Evolutionary conservation across 2,888 invertebrate species (phyloP), one percentile per base, ranked within the genome.

Genomic region (Campopleginae sp.): DNA sequence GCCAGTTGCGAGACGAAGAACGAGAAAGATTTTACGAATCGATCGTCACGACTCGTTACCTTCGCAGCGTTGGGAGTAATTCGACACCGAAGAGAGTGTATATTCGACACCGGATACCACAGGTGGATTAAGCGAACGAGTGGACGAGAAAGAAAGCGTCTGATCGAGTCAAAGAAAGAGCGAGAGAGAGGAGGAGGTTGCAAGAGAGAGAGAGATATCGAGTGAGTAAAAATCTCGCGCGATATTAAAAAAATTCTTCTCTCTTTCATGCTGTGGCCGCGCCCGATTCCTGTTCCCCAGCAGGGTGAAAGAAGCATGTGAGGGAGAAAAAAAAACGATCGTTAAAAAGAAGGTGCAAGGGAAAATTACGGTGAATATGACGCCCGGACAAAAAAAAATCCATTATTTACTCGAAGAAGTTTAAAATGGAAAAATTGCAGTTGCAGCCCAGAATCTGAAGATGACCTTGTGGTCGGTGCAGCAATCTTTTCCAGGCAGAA

Each of bases 61-160:
- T 90, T 82, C 66, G 72, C 51, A 72, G 85, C 82, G 76, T 81
- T 75, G 68, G 84, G 78, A 87, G 92, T 90, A 92, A 92, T 90
- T 90, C 86, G 91, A 92, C 88, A 92, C 91, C 90, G 86, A 82
- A 74, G 84, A 87, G 79, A 79, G 79, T 79, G 88, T 89, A 89
- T 87, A 90, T 91, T 91, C 89, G 91, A 91, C 90, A 92, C 90
- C 89, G 90, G 92, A 92, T 89, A 92, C 91, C 89, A 89, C 92
- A 91, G 92, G 92, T 92, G 90, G 92, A 92, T 92, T 92, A 92
- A 90, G 89, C 88, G 89, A 54, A 77, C 83, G 80, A 76, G 70
- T 38, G 76, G 76, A 44, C 58, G 38, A 66, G 72, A 54, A 31
- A 72, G 71, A 80, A 27, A 38, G 42, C 14, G 33, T 66, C 17